phyloP scores from a whole-genome alignment of 2,113 vertebrate genomes.

The Stigmatopora argus region DNA sequence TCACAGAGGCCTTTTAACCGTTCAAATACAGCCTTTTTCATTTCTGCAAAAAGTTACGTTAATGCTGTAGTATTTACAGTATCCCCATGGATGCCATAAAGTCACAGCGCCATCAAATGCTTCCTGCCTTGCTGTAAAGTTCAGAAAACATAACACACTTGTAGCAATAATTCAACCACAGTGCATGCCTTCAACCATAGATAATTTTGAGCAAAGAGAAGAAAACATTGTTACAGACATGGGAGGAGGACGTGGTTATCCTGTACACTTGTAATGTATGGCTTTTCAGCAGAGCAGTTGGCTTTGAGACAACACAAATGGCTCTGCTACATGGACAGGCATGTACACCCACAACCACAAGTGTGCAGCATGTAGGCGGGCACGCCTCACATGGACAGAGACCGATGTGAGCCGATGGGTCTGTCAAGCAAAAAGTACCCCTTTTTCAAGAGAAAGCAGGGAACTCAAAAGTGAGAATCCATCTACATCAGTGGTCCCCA shows the following conservation, averaged over 20 bases:
- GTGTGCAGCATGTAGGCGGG: conserved; percentile 9
- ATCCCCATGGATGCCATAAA: not conserved
- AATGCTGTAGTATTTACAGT: conserved; percentile 4
- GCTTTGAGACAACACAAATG: conserved; percentile 48
- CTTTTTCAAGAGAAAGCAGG: conserved; percentile 2
- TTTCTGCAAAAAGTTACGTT: not conserved
- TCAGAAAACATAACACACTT: conserved; percentile 19
- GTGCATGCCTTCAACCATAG: conserved; percentile 18
- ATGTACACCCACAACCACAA: conserved; percentile 11
- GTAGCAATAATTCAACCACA: conserved; percentile 24
- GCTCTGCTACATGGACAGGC: conserved; percentile 16
- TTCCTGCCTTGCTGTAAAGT: conserved; percentile 23
- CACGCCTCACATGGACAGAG: not conserved
- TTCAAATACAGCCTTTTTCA: conserved; percentile 15
- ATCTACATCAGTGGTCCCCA: too few species aligned
- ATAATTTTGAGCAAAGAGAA: conserved; percentile 15
- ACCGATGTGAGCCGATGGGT: conserved; percentile 6
- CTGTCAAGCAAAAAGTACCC: not conserved
- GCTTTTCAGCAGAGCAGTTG: conserved; percentile 25
- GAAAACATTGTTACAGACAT: conserved; percentile 14
- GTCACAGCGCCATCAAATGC: conserved; percentile 11
- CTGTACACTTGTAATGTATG: conserved; percentile 45
- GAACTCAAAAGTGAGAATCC: not conserved
- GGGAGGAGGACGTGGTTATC: conserved; percentile 41
- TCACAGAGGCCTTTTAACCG: conserved; percentile 26